Base-by-base conservation (phyloP, 2,797 vertebrate species). In the Rhinophrynus dorsalis region DNA sequence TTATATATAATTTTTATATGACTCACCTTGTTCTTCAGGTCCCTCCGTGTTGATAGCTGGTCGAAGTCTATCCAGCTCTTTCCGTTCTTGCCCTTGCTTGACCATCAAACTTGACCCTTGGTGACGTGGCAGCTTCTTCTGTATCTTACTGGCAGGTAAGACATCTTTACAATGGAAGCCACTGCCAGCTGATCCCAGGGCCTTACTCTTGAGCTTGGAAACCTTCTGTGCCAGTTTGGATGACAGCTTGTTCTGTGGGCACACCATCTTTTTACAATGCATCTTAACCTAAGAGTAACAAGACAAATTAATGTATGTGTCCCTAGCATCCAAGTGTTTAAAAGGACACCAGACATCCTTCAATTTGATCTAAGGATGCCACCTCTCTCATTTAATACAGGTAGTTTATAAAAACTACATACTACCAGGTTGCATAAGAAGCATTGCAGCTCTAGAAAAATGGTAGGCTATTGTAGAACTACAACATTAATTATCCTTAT, bases 181-280 rank as follows among this genome's bases (percentile, higher is more conserved):
- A 74, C 84, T 77, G 10, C 89, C 84, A 47, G 90, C 70, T 0
- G 88, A 18, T 0, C 91, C 85, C 6, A 88, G 84, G 18, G 81
- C 89, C 81, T 93, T 93, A 80, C 83, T 87, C 56, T 87, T 92
- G 35, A 91, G 85, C 82, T 94, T 94, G 26, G 87, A 87, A 68
- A 90, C 81, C 66, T 91, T 91, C 27, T 66, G 76, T 60, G 90
- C 90, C 79, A 91, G 81, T 18, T 89, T 84, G 69, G 93, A 88
- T 24, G 81, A 88, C 82, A 95, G 80, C 61, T 88, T 51, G 13
- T 83, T 85, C 72, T 87, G 87, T 0, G 80, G 81, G 40, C 89
- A 78, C 74, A 84, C 88, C 71, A 89, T 88, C 80, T 91, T 93
- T 85, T 86, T 90, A 78, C 91, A 88, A 54, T 82, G 85, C 29